Evolutionary conservation across 1,140 invertebrate species (phyloP), one percentile per base, ranked within the genome.

Genomic region (Coptotermes formosanus): DNA sequence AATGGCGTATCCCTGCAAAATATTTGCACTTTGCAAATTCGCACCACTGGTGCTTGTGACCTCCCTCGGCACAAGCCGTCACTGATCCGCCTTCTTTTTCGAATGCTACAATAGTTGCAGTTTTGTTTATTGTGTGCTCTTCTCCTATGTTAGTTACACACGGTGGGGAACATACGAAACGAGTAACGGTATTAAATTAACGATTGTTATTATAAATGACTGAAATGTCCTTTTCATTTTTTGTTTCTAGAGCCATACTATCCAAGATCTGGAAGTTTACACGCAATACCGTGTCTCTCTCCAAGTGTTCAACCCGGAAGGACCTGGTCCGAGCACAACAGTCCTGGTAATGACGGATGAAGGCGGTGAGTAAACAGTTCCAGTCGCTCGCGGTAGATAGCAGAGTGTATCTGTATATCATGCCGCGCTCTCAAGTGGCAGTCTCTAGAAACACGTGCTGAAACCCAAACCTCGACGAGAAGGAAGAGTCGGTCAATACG

Each of bases 281-380:
- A 96, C 95, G 0, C 94, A 96, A 88, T 96, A 96, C 90, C 91
- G 95, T 88, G 94, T 96, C 48, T 95, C 95, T 19, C 91, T 96
- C 82, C 94, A 95, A 91, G 95, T 96, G 44, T 95, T 95, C 90
- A 96, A 96, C 90, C 95, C 95, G 12, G 95, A 94, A 89, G 95
- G 95, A 25, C 91, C 91, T 59, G 95, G 95, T 83, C 95, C 95
- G 45, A 92, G 93, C 82, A 94, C 94, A 19, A 95, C 94, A 64
- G 94, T 96, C 55, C 92, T 95, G 82, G 95, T 96, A 86, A 95
- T 95, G 92, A 96, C 95, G 82, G 95, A 96, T 89, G 95, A 96
- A 93, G 95, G 95, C 89, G 94, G 95, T 96, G 91, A 95, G 94
- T 93, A 87, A 25, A 69, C 83, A 82, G n/a, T 84, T 45, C 16